Conservation (phyloP, 2,888 invertebrate species). For the Brenthis hecate region DNA sequence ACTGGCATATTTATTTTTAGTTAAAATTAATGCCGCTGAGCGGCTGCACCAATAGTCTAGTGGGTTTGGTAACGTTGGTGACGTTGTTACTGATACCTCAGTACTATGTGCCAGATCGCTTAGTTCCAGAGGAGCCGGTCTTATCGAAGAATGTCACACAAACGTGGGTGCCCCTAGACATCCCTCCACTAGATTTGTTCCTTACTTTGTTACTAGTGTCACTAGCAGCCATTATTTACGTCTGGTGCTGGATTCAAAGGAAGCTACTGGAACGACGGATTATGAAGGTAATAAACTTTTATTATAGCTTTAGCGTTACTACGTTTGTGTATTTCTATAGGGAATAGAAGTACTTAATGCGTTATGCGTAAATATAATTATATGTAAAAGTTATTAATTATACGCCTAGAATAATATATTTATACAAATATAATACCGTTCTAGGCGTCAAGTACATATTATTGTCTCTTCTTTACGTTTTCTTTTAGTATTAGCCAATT, state of each 20-base stretch:
- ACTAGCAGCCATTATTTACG: slow-evolving; percentile 54
- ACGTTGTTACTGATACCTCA: slow-evolving; percentile 63
- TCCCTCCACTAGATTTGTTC: slow-evolving; percentile 59
- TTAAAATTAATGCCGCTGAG: slow-evolving; percentile 53
- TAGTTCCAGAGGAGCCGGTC: slow-evolving; percentile 43
- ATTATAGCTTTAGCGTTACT: not conserved
- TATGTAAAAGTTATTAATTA: not conserved
- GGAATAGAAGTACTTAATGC: not conserved
- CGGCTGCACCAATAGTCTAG: slow-evolving; percentile 59
- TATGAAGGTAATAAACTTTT: slow-evolving; percentile 53
- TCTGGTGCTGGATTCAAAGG: slow-evolving; percentile 70
- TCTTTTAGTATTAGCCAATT: too few species aligned
- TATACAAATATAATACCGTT: too few species aligned
- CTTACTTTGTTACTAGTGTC: slow-evolving; percentile 53
- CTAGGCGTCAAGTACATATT: too few species aligned
- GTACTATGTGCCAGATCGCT: slow-evolving; percentile 60
- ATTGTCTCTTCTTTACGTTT: too few species aligned
- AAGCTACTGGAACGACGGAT: slow-evolving; percentile 69
- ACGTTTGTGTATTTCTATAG: not conserved
- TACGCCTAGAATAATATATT: too few species aligned
- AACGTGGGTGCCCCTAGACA: slow-evolving; percentile 45
- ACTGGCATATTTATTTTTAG: slow-evolving; percentile 8
- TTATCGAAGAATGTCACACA: slow-evolving; percentile 34
- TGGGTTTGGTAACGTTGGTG: slow-evolving; percentile 55
- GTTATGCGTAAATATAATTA: not conserved